These are phyloP conservation scores for Bergia puertoricense DNA, from an alignment of 92 coral and sea anemone species.

Conservation along the genomic window DNA sequence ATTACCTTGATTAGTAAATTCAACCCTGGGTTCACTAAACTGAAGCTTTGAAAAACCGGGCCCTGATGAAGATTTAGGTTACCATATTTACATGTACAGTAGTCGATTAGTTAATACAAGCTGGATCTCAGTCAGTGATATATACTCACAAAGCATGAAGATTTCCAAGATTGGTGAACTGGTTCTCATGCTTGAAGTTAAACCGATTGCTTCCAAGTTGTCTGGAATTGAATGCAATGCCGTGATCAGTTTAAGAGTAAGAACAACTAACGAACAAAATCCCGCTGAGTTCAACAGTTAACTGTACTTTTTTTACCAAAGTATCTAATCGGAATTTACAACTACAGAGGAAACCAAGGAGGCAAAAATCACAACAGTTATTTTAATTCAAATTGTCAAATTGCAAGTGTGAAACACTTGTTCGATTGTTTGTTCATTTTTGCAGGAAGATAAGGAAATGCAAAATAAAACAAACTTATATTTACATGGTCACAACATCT, in stretches of 20 bases:
- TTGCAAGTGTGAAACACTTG: background rate
- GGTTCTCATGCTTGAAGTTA: constrained; percentile 88
- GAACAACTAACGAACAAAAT: background rate
- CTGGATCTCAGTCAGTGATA: too few relatives aligned
- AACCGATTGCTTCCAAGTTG: constrained; percentile 64
- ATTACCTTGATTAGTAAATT: too few relatives aligned
- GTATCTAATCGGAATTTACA: too few relatives aligned
- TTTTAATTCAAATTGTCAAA: background rate
- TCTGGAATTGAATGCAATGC: constrained; percentile 47
- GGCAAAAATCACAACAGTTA: background rate
- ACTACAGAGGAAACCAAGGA: background rate
- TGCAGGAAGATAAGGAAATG: background rate
- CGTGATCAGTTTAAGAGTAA: background rate
- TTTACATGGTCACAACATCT: constrained; percentile 68
- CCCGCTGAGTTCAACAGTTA: too few relatives aligned
- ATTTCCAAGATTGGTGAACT: constrained; percentile 73
- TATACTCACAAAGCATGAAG: constrained; percentile 76
- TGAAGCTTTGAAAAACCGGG: too few relatives aligned
- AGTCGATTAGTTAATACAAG: too few relatives aligned
- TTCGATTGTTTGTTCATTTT: background rate
- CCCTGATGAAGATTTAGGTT: too few relatives aligned
- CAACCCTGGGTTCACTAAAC: too few relatives aligned
- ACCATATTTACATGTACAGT: too few relatives aligned
- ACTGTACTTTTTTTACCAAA: too few relatives aligned
- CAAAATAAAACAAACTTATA: background rate